These are phyloP conservation scores for Poecilobothrus nobilitatus DNA, from an alignment of 2,888 invertebrate genomes.

Conservation along the genomic window DNA sequence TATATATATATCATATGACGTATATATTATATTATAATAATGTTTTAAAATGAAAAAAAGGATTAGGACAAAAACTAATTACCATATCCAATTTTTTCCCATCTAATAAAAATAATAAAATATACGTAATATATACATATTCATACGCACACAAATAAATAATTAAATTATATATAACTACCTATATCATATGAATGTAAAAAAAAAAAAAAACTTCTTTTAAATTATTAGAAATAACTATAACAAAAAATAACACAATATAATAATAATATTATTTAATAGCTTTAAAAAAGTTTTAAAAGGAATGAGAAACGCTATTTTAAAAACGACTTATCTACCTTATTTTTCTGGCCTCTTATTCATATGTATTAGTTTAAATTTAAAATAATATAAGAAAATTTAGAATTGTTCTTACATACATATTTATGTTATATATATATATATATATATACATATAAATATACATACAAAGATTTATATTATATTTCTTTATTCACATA, in stretches of 20 bases:
- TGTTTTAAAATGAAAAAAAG: not conserved
- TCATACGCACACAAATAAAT: not conserved
- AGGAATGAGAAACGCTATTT: no score
- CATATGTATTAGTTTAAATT: not conserved
- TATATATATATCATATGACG: no score
- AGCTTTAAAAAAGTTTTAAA: no score
- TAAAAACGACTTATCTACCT: no score
- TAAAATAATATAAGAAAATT: not conserved
- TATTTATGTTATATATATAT: no score
- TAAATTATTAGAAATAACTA: not conserved
- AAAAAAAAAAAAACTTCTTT: not conserved
- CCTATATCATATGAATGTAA: no score
- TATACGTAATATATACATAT: not conserved
- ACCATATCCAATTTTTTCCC: not conserved
- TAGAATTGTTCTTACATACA: no score
- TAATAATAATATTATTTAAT: no score
- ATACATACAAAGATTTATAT: no score
- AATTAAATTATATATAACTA: no score
- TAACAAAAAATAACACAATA: not conserved
- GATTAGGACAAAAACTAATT: conserved; percentile 4
- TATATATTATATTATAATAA: not conserved
- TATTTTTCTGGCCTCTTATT: no score
- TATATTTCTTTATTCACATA: not conserved
- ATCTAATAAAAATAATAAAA: not conserved
- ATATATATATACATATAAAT: no score